Evolutionary conservation across 2,113 vertebrate genomes (phyloP), one percentile per base, ranked within the genome.

Genomic region (Raja brachyura): DNA sequence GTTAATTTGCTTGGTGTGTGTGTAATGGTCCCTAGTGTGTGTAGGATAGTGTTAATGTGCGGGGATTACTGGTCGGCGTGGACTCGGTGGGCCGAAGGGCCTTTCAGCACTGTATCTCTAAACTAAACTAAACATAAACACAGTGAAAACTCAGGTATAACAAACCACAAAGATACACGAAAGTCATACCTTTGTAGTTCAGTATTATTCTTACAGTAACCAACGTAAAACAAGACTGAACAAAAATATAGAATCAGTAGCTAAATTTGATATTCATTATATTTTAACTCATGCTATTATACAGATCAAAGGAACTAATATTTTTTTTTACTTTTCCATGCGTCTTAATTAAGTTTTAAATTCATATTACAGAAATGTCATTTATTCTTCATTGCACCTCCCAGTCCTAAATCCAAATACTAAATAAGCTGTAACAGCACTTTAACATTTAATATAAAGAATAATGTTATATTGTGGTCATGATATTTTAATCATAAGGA

Each of bases 181-280:
- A 90, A 70, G 63, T 33, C 39, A 70, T 70, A 70, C 31, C 25
- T 66, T 70, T 48, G 33, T 48, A 31, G 9, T 22, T 92, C 68
- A 25, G 33, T 92, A 92, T 11, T 73, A 25, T 48, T 33, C 33
- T 20, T 20, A 20, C 20, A 92, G 61, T 31, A 48, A 73, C 63
- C 14, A 39, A 66, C 68, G 31, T 68, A 70, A 92, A 48, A 68
- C 31, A 92, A 48, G 88, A 92, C n/a, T 90, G 31, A 28, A 10
- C 63, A 61, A 31, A 90, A 68, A 68, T 61, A n/a, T 33, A n/a
- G n/a, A 63, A 68, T 90, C 86, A 90, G 63, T 90, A 90, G 5
- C 86, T 73, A 73, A 48, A 90, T 70, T 20, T 22, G 63, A 70
- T 90, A 90, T 73, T 22, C 22, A 31, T 70, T 33, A 25, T 70